These are phyloP conservation scores for Mythimna ferrago DNA, from an alignment of 2,888 invertebrate species.

Conservation along the genomic window DNA sequence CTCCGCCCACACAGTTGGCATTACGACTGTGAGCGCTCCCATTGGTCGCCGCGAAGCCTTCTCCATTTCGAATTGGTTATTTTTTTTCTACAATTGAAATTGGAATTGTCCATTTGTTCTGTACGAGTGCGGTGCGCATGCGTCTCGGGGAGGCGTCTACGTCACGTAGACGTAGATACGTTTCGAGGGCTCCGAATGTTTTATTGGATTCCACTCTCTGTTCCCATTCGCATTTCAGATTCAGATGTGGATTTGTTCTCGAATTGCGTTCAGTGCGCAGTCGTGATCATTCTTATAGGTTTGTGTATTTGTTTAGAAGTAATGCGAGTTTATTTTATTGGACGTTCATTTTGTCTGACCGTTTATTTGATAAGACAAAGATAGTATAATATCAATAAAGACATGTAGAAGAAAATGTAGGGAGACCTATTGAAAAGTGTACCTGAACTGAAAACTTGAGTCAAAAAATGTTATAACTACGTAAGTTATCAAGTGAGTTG, in stretches of 20 bases:
- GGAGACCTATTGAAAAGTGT: neutral
- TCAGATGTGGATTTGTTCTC: constrained; percentile 84
- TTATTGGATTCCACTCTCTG: constrained; percentile 88
- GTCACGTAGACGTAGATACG: constrained; percentile 89
- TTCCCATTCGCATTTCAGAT: constrained; percentile 87
- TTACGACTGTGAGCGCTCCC: constrained; percentile 88
- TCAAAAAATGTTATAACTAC: neutral
- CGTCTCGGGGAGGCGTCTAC: constrained; percentile 84
- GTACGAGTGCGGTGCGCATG: constrained; percentile 85
- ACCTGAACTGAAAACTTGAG: neutral
- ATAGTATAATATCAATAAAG: neutral
- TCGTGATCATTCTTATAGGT: constrained; percentile 67
- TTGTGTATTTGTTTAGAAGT: constrained; percentile 35
- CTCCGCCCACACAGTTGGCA: constrained; percentile 90
- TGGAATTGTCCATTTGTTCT: constrained; percentile 88
- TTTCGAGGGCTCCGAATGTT: constrained; percentile 86
- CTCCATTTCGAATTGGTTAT: constrained; percentile 90
- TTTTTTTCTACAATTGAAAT: constrained; percentile 90
- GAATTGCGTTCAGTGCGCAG: constrained; percentile 81
- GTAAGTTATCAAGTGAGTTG: neutral
- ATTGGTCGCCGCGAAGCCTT: constrained; percentile 90
- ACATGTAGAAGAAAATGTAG: neutral
- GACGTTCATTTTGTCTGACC: neutral
- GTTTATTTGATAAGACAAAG: neutral
- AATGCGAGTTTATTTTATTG: constrained; percentile 16